Percentiles rank a stretch among this genome's conserved stretches.
Conservation (phyloP, 2,113 vertebrate species). For the Pipa parva region DNA sequence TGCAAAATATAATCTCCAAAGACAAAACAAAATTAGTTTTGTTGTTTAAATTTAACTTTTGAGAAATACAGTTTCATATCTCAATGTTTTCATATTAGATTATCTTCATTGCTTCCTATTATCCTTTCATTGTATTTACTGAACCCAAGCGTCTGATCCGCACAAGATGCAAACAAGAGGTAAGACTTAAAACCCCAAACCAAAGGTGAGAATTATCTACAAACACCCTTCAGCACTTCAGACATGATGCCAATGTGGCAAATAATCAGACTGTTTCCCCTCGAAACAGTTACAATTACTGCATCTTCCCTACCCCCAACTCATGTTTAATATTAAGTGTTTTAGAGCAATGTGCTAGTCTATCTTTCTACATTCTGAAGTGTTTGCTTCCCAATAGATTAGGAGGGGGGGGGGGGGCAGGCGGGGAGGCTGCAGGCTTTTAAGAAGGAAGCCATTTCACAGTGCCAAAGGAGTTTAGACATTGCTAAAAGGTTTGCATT, state of each 20-base stretch:
- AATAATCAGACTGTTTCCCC: slow-evolving; percentile 30
- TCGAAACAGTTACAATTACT: slow-evolving; percentile 34
- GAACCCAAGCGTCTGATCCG: slow-evolving; percentile 5
- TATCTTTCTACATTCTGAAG: slow-evolving; percentile 38
- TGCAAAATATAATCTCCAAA: too few species aligned
- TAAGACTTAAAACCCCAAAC: slow-evolving; percentile 17
- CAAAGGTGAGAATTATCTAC: slow-evolving; percentile 26
- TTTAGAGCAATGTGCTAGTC: slow-evolving; percentile 17
- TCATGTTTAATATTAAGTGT: slow-evolving; percentile 33
- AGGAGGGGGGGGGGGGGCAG: slow-evolving; percentile 11
- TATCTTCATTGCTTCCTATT: not conserved
- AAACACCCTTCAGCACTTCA: slow-evolving; percentile 27
- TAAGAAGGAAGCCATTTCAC: slow-evolving; percentile 41
- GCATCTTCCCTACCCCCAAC: slow-evolving; percentile 26
- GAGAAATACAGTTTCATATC: too few species aligned
- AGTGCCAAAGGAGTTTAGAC: slow-evolving; percentile 37
- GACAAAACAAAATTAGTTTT: too few species aligned
- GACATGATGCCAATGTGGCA: slow-evolving; percentile 22
- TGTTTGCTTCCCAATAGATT: slow-evolving; percentile 35
- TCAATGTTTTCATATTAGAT: too few species aligned
- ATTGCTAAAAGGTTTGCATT: slow-evolving; percentile 41
- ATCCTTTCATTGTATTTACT: not conserved
- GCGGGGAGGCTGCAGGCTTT: slow-evolving; percentile 29
- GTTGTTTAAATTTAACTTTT: too few species aligned
- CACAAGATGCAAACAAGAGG: slow-evolving; percentile 13